Percentiles rank a stretch among this genome's conserved stretches.
Conservation (phyloP, 2,797 vertebrate genomes). For the Rhynchotus rufescens region DNA sequence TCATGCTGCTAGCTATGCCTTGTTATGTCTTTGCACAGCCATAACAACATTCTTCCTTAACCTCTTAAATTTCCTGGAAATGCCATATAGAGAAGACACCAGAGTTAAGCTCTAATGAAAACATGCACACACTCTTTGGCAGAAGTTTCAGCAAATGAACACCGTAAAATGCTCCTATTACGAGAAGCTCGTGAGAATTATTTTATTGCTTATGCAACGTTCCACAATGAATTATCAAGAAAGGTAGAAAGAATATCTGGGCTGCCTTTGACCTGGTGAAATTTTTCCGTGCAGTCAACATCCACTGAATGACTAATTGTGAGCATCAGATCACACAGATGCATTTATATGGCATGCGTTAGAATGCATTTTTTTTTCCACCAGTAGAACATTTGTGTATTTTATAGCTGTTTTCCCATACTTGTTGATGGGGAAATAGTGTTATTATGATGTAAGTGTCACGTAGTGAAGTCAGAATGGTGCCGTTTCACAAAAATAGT, state of each 20-base stretch:
- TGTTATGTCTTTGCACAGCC: not conserved
- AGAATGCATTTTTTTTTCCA: not conserved
- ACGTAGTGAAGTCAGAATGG: not conserved
- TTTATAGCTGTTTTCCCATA: conserved; percentile 4
- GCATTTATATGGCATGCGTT: not conserved
- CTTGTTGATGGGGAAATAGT: not conserved
- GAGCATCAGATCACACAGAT: not conserved
- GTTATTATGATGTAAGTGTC: conserved; percentile 5
- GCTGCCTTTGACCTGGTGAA: not conserved
- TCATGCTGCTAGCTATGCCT: not conserved
- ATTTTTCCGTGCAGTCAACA: not conserved
- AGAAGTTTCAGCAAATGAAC: not conserved
- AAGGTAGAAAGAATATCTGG: not conserved
- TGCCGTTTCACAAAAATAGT: not conserved
- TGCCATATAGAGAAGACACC: not conserved
- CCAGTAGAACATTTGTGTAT: not conserved
- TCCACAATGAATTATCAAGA: not conserved
- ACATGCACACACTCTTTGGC: fast-evolving
- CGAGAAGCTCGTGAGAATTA: not conserved
- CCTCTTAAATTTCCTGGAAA: not conserved
- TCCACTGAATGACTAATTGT: not conserved
- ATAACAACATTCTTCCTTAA: not conserved
- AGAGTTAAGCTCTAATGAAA: not conserved
- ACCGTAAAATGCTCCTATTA: not conserved
- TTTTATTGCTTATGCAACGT: not conserved